phyloP scores from a whole-genome alignment of 2,113 vertebrate species.

The Numenius arquata region DNA sequence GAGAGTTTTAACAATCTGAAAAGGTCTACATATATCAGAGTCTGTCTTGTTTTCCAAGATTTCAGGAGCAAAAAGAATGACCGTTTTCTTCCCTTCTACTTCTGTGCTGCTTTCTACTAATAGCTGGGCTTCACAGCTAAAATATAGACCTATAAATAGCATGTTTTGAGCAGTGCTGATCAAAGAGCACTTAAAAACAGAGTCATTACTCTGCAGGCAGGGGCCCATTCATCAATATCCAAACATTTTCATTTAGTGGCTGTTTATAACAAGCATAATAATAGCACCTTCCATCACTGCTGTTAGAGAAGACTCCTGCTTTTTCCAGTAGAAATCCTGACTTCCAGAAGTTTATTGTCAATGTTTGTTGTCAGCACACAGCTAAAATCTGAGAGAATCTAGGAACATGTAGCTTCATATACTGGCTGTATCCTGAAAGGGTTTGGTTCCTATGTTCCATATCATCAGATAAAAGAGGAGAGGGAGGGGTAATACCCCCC shows the following conservation, averaged over 20 bases:
- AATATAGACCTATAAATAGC: not conserved
- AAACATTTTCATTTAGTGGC: not conserved
- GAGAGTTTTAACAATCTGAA: not conserved
- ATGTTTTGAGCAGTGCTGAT: not conserved
- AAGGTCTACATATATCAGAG: not conserved
- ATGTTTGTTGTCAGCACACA: not conserved
- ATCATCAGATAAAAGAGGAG: not conserved
- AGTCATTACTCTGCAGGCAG: not conserved
- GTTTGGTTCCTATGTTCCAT: not conserved
- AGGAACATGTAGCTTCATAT: not conserved
- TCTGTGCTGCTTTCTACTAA: not conserved
- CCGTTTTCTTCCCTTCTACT: not conserved
- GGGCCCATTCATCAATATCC: not conserved
- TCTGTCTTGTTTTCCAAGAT: not conserved
- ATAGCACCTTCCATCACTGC: not conserved
- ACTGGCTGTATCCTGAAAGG: not conserved
- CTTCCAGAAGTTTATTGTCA: not conserved
- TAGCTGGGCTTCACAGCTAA: not conserved
- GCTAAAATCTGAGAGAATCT: not conserved
- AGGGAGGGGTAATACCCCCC: not conserved
- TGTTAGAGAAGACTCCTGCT: not conserved
- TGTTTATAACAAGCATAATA: not conserved
- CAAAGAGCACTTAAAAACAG: conserved; percentile 28
- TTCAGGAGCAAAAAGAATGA: not conserved
- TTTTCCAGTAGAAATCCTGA: not conserved